Percentiles rank a stretch among this genome's conserved stretches.
Evolutionary conservation across 2,797 vertebrate genomes (phyloP).

Genomic region (Bucorvus abyssinicus): DNA sequence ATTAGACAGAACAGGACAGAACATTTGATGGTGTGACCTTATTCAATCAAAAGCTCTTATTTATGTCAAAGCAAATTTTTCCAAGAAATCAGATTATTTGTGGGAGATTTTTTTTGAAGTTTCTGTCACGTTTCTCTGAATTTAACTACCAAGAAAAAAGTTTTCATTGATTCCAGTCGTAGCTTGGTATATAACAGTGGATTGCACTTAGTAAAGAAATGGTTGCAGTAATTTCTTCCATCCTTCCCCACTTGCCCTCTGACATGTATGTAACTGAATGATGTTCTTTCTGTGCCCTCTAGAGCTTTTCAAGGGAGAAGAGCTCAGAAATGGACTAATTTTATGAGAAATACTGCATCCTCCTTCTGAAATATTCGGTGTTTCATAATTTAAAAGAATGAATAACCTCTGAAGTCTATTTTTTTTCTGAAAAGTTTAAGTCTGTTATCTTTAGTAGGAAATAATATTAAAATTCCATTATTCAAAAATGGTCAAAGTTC

Average conservation of each 20-base stretch:
- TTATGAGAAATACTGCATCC: neutral
- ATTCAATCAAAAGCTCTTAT: neutral
- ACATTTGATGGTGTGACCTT: neutral
- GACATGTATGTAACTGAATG: neutral
- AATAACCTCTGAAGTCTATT: neutral
- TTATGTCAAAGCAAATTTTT: neutral
- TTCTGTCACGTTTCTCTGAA: neutral
- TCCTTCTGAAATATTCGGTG: neutral
- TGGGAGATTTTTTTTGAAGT: neutral
- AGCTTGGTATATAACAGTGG: neutral
- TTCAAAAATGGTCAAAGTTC: slow-evolving; percentile 36
- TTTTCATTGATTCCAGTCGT: neutral
- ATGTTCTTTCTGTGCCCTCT: neutral
- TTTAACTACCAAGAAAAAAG: neutral
- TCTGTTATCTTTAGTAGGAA: slow-evolving; percentile 17
- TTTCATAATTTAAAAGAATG: slow-evolving; percentile 7
- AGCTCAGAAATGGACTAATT: neutral
- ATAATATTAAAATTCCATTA: slow-evolving; percentile 55
- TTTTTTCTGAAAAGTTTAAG: neutral
- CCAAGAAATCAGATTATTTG: neutral
- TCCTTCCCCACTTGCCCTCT: neutral
- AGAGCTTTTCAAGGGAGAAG: neutral
- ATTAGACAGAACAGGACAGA: neutral
- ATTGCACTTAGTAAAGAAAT: neutral
- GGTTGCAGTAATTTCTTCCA: neutral